A percentile compares a stretch with the other conserved stretches of the same genome.
phyloP scores from a whole-genome alignment of 2,888 invertebrate genomes.

The Tipula vernalis region DNA sequence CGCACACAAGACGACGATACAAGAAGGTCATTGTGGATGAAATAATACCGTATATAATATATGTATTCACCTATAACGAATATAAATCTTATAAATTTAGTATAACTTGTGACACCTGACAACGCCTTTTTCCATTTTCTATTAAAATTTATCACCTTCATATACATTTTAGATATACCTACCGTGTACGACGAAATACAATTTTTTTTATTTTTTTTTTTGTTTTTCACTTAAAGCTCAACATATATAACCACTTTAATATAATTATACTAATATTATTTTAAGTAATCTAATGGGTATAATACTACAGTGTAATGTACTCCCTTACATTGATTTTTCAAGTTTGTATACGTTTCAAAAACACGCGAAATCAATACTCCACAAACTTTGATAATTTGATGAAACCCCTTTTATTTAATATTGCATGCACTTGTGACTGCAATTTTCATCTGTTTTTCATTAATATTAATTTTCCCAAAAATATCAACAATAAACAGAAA shows the following conservation, averaged over 20 bases:
- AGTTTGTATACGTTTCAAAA: neutral
- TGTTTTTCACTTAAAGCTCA: neutral
- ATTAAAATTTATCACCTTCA: constrained; percentile 1
- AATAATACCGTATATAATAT: neutral
- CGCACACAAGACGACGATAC: neutral
- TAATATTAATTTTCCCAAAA: neutral
- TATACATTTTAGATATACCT: neutral
- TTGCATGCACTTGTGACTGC: neutral
- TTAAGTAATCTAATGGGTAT: neutral
- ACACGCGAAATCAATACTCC: constrained; percentile 7
- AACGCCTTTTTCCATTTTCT: constrained; percentile 10
- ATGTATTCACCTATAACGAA: neutral
- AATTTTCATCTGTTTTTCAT: neutral
- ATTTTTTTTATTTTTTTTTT: neutral
- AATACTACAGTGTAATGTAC: neutral
- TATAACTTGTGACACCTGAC: constrained; percentile 10
- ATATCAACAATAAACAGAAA: neutral
- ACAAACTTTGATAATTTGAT: neutral
- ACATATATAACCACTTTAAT: neutral
- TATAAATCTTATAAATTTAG: constrained; percentile 9
- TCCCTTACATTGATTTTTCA: neutral
- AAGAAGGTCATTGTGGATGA: neutral
- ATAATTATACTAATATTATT: neutral
- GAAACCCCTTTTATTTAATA: neutral
- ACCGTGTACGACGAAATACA: neutral